Percentiles rank a stretch among this genome's conserved stretches.
phyloP scores from a whole-genome alignment of 1,140 invertebrate species.

The Drosophila pachea region DNA sequence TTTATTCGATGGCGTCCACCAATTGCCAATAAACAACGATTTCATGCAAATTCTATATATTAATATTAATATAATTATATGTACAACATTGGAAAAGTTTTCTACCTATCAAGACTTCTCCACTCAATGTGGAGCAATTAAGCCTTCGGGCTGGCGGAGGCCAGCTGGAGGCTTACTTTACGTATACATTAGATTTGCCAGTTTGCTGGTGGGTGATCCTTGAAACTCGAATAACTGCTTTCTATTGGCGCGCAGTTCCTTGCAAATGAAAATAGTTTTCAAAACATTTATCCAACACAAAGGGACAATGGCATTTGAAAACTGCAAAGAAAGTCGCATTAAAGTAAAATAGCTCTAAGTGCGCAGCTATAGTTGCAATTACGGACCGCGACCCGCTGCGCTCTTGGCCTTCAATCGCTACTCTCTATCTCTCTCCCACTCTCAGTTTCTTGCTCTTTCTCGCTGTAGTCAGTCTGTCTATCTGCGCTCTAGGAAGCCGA shows the following conservation, averaged over 20 bases:
- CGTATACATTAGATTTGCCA: not conserved
- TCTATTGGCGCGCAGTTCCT: constrained; percentile 36
- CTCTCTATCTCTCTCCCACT: not conserved
- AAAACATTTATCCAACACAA: constrained; percentile 60
- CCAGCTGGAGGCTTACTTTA: not conserved
- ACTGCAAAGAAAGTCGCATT: constrained; percentile 58
- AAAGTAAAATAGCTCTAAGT: constrained; percentile 71
- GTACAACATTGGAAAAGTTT: too few relatives aligned
- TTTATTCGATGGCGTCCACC: not conserved
- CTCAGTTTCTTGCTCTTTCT: not conserved
- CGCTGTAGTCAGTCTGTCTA: constrained; percentile 5
- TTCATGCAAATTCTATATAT: too few relatives aligned
- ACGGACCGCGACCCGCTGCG: constrained; percentile 34
- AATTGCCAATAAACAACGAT: not conserved
- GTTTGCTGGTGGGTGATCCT: constrained; percentile 1
- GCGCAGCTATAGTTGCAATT: constrained; percentile 72
- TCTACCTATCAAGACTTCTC: too few relatives aligned
- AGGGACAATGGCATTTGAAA: constrained; percentile 55
- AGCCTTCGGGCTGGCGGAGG: too few relatives aligned
- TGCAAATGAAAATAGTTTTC: constrained; percentile 67
- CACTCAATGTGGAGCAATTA: too few relatives aligned
- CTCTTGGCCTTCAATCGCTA: not conserved
- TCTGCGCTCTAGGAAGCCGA: constrained; percentile 15
- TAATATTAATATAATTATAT: too few relatives aligned
- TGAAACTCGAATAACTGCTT: not conserved